phyloP scores from a whole-genome alignment of 2,797 vertebrate species.

The Chromis chromis region DNA sequence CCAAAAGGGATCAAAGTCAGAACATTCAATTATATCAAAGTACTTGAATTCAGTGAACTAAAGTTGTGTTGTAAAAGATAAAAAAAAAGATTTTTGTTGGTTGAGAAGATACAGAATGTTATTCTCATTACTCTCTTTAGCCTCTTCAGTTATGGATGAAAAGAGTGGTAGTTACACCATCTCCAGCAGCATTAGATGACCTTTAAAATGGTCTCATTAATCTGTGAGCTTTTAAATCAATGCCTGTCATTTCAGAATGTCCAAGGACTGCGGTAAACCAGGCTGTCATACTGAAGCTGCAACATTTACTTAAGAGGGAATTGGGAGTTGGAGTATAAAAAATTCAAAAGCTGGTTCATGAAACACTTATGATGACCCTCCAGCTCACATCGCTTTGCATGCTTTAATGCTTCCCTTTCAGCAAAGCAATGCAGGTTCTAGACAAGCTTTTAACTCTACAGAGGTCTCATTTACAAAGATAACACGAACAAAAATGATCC shows the following conservation, averaged over 20 bases:
- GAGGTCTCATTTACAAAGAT: conserved; percentile 8
- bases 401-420: conserved; percentile 22
- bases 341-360: conserved; percentile 56
- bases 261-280: conserved; percentile 13
- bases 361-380: conserved; percentile 51
- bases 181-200: neutral
- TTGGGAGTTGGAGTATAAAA: conserved; percentile 46
- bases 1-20: conserved; percentile 42
- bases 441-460: conserved; percentile 15
- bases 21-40: conserved; percentile 55
- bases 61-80: conserved; percentile 43
- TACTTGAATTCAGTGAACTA: conserved; percentile 32
- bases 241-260: conserved; percentile 12
- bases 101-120: conserved; percentile 31
- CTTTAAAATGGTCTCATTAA: conserved; percentile 16
- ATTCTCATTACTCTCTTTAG: neutral
- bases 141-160: neutral
- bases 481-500: conserved; percentile 11
- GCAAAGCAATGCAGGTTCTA: conserved; percentile 10
- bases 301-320: conserved; percentile 32
- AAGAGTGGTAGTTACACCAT: conserved; percentile 4
- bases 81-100: conserved; percentile 53
- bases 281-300: conserved; percentile 27
- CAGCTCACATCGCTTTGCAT: conserved; percentile 50
- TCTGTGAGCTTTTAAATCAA: conserved; percentile 8